Percentiles rank a stretch among this genome's conserved stretches.
Conservation (phyloP, 2,797 vertebrate genomes). For the Scolopax rusticola region DNA sequence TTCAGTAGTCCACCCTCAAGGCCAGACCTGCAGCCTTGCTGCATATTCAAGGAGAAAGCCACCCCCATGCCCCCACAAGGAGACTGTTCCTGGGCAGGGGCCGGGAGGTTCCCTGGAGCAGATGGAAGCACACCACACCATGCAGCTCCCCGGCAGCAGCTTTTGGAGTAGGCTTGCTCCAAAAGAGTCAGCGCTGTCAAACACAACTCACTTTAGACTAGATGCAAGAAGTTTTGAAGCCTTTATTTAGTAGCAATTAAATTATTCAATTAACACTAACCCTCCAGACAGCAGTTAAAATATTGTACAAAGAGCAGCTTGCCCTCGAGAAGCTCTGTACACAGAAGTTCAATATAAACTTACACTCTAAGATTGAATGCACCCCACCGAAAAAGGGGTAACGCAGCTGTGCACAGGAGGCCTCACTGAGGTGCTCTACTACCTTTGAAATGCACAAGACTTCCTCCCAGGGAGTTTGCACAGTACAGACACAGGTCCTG, state of each 20-base stretch:
- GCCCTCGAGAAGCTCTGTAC: constrained; percentile 61
- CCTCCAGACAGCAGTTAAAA: constrained; percentile 79
- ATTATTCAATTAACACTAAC: constrained; percentile 81
- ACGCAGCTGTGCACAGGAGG: constrained; percentile 77
- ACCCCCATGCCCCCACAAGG: rapidly evolving
- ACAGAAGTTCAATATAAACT: constrained; percentile 64
- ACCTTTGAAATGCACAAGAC: constrained; percentile 67
- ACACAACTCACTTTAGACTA: not conserved
- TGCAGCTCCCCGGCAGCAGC: not conserved
- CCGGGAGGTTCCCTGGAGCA: no score
- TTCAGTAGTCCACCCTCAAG: not conserved
- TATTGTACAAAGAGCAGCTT: constrained; percentile 72
- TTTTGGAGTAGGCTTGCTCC: not conserved
- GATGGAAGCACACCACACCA: rapidly evolving
- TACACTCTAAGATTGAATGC: constrained; percentile 56
- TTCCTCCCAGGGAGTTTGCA: constrained; percentile 32
- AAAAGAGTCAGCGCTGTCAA: not conserved
- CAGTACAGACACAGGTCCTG: constrained; percentile 45
- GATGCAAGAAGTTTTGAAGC: constrained; percentile 74
- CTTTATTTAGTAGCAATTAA: constrained; percentile 94
- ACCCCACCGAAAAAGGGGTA: constrained; percentile 81
- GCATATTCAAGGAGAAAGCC: not conserved
- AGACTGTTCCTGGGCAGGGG: not conserved
- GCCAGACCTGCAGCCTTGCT: not conserved
- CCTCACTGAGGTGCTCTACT: constrained; percentile 67